Evolutionary conservation across 2,888 invertebrate species (phyloP), one percentile per base, ranked within the genome.

Genomic region (Leuctra nigra): DNA sequence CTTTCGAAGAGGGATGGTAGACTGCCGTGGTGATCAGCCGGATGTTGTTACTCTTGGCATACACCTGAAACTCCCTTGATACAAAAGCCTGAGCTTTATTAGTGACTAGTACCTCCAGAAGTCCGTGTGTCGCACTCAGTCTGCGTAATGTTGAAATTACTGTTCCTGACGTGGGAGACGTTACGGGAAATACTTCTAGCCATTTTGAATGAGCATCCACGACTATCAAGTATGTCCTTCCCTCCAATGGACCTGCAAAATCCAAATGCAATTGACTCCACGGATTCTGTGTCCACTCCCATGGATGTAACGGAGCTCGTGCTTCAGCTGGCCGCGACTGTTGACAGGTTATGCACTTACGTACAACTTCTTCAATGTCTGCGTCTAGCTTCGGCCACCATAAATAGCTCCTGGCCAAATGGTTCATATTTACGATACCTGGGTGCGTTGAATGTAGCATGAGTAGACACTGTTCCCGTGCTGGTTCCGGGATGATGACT

Each of bases 41-140:
- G 25, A 65, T 63, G 13, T 62, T 61, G 54, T 64, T 65, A 3
- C 14, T 44, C n/a, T 54, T 14, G 23, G 60, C 59, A 54, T 64
- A 66, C 13, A 56, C 33, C 36, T 56, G 22, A 41, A 66, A 66
- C 52, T 66, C 65, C 20, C 47, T 54, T 3, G 62, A 62, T n/a
- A 46, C 59, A 55, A 68, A 68, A 13, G 57, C 59, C 13, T 64
- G 60, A 13, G 63, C 64, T 58, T 67, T 66, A 53, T 68, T 66
- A 7, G 62, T 59, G 1, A 64, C 65, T 4, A 66, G 23, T 4
- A 46, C 57, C 25, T 62, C 61, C 3, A 64, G 66, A 14, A 67
- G 29, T 6, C 67, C 64, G 56, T 61, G 59, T 2, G 58, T 55
- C 2, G 63, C 61, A 29, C 61, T 59, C 6, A 64, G 22, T 18